Evolutionary conservation across 2,797 vertebrate genomes (phyloP), one percentile per base, ranked within the genome.

Genomic region (Atherinosoma microstoma): DNA sequence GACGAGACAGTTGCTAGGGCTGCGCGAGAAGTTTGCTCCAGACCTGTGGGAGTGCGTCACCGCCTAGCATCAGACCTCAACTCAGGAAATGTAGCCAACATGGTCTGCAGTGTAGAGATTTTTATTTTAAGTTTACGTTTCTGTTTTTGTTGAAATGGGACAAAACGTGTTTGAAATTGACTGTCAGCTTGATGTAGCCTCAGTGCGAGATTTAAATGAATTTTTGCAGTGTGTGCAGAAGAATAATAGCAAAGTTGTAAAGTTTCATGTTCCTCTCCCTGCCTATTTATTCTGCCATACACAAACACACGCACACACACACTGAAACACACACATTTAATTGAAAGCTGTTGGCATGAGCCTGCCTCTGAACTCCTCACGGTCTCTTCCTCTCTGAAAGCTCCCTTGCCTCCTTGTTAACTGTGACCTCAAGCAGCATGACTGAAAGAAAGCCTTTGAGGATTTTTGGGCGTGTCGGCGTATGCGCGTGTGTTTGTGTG

Each of bases 1-100:
- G 85, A 85, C 36, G 62, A 61, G 59, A 67, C 64, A 16, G 78
- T 1, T 54, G 79, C 65, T 53, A 59, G 16, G 30, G 54, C 18
- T 36, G 56, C 38, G 70, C 73, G 49, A 72, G 64, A 68, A 6
- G 11, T 62, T 67, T 35, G 42, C 58, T 70, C 62, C 80, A 81
- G 72, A 79, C 71, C 64, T 58, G 67, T 36, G 18, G 61, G 30
- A 58, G 35, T 85, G 75, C 83, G 58, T 85, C 82, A 86, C 53
- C 49, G 78, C 59, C 64, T 59, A 49, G 49, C 4, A 58, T 64
- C 51, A 47, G 64, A 34, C 9, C 32, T 45, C 18, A 27, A 13
- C 40, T 45, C 51, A 63, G 32, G 47, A 63, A 47, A 67, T 2
- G 20, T 13, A 61, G 40, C 57, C 30, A 1, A 1, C 8, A 38